Evolutionary conservation across 2,888 invertebrate species (phyloP).

Genomic region (Drosophila longiperda): DNA sequence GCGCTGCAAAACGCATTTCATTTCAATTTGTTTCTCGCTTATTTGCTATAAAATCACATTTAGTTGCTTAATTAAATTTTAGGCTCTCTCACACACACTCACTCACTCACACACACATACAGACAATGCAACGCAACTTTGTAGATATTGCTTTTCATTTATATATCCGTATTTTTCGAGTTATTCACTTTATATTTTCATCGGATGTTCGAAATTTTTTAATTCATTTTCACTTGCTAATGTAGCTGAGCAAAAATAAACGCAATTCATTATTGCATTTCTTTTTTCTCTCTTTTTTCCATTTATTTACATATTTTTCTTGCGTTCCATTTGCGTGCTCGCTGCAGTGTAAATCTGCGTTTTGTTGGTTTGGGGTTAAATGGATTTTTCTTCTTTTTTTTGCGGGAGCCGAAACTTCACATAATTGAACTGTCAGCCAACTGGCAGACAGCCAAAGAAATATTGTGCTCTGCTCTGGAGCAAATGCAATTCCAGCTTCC

Average conservation of each 20-base stretch:
- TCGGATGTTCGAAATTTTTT: conserved; percentile 23
- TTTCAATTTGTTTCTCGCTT: conserved; percentile 69
- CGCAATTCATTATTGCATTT: conserved; percentile 30
- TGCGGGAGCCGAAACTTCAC: conserved; percentile 48
- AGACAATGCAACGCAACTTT: conserved; percentile 50
- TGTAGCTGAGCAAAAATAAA: conserved; percentile 30
- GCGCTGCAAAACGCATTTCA: conserved; percentile 50
- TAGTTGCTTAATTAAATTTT: conserved; percentile 83
- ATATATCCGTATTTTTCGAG: conserved; percentile 14
- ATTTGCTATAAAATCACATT: conserved; percentile 84
- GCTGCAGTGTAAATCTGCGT: conserved; percentile 20
- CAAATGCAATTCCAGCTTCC: conserved; percentile 10
- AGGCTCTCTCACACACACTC: conserved; percentile 37
- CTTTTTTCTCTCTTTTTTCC: conserved; percentile 13
- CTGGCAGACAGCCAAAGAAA: conserved; percentile 52
- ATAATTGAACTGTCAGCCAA: conserved; percentile 77
- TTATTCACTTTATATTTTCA: conserved; percentile 3
- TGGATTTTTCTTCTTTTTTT: conserved; percentile 10
- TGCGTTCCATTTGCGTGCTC: conserved; percentile 8
- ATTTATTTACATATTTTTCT: conserved; percentile 9
- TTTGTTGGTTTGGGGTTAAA: conserved; percentile 20
- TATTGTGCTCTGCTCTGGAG: conserved; percentile 27
- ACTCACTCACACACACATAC: conserved; percentile 18
- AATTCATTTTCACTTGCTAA: conserved; percentile 63
- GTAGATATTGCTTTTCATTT: conserved; percentile 74